Conservation (phyloP, 1,140 invertebrate genomes). For the Formica exsecta region DNA sequence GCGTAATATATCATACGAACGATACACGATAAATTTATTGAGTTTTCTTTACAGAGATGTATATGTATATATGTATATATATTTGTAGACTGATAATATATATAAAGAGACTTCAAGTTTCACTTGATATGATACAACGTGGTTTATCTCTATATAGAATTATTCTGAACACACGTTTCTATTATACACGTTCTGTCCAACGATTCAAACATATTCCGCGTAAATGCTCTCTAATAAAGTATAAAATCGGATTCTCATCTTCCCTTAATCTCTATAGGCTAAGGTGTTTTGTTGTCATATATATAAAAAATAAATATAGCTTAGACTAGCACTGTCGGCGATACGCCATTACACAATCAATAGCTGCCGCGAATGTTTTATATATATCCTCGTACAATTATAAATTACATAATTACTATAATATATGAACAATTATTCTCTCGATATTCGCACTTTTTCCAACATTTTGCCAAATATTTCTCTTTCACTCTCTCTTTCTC, state of each 20-base stretch:
- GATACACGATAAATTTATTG: conserved; percentile 58
- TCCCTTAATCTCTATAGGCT: conserved; percentile 65
- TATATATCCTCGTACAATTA: conserved; percentile 73
- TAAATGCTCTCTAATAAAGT: conserved; percentile 72
- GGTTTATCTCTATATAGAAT: conserved; percentile 52
- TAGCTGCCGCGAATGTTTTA: conserved; percentile 79
- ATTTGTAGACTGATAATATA: conserved; percentile 51
- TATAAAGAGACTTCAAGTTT: conserved; percentile 43
- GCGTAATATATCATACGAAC: conserved; percentile 39
- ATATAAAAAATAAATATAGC: conserved; percentile 86
- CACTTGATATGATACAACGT: conserved; percentile 60
- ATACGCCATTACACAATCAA: conserved; percentile 82
- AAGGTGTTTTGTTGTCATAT: conserved; percentile 68
- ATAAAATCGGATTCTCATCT: conserved; percentile 68
- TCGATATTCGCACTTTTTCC: conserved; percentile 72
- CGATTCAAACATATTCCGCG: conserved; percentile 62
- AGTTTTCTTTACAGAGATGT: conserved; percentile 48
- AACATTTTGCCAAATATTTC: conserved; percentile 70
- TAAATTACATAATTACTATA: conserved; percentile 77
- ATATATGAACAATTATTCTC: conserved; percentile 71
- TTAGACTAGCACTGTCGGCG: conserved; percentile 85
- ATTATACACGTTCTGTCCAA: conserved; percentile 58
- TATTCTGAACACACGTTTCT: conserved; percentile 67
- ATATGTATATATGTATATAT: conserved; percentile 23
- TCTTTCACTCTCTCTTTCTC: conserved; percentile 11